Percentiles rank a stretch among this genome's conserved stretches.
phyloP scores from a whole-genome alignment of 2,888 invertebrate genomes.

The Rotaria magnacalcarata region DNA sequence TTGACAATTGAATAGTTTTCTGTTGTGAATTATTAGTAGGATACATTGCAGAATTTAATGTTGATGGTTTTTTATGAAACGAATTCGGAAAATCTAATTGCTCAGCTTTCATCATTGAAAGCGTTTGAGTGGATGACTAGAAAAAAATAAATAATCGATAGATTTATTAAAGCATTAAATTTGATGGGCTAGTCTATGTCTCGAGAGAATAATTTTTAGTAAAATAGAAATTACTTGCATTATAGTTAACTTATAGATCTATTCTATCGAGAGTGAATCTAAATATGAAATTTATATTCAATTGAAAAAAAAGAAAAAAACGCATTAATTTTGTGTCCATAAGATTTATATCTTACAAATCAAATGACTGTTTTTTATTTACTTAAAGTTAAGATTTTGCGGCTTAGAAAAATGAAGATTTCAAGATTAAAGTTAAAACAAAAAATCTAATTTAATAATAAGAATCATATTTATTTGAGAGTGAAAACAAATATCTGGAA shows the following conservation, averaged over 20 bases:
- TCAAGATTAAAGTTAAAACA: not conserved
- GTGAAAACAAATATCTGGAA: not conserved
- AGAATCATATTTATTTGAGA: not conserved
- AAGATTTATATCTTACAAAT: too few species aligned
- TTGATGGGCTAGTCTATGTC: not conserved
- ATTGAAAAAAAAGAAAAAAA: not conserved
- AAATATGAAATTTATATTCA: not conserved
- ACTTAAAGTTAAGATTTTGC: too few species aligned
- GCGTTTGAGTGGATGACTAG: not conserved
- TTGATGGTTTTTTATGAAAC: not conserved
- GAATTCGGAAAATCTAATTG: not conserved
- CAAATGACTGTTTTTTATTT: too few species aligned
- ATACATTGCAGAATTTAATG: not conserved
- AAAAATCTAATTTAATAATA: not conserved
- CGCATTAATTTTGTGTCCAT: too few species aligned
- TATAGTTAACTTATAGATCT: not conserved
- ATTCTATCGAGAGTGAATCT: not conserved
- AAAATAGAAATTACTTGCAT: too few species aligned
- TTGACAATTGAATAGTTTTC: not conserved
- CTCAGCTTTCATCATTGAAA: slow-evolving; percentile 14
- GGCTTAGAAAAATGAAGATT: too few species aligned
- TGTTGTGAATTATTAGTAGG: not conserved
- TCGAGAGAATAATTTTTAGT: not conserved
- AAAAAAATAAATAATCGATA: not conserved
- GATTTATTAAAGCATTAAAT: not conserved